phyloP scores from a whole-genome alignment of 2,113 vertebrate genomes.

The Xyrauchen texanus region DNA sequence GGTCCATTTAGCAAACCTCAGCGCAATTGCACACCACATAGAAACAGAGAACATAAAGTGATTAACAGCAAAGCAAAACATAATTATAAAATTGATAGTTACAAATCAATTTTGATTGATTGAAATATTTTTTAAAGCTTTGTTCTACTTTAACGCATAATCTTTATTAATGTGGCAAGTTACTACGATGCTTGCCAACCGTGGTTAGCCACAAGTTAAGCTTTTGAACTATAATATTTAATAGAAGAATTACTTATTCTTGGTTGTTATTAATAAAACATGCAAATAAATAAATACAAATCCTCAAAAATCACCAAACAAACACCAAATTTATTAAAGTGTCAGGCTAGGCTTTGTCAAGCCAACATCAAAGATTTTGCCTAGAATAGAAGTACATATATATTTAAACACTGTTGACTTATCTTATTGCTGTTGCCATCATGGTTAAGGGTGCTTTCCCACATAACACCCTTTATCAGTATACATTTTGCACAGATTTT shows the following conservation, averaged over 20 bases:
- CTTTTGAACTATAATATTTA: background rate
- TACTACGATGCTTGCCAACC: background rate
- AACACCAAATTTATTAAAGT: too few species aligned
- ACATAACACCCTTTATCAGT: too few species aligned
- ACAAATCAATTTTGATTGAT: background rate
- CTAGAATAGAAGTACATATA: too few species aligned
- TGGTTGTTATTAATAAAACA: too few species aligned
- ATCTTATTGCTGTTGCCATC: too few species aligned
- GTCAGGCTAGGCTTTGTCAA: too few species aligned
- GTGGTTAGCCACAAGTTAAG: background rate
- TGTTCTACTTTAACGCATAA: background rate
- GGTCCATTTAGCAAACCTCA: background rate
- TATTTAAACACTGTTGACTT: too few species aligned
- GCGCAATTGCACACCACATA: constrained; percentile 11
- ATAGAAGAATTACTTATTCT: background rate
- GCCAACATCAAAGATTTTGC: too few species aligned
- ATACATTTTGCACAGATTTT: too few species aligned
- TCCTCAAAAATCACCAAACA: too few species aligned
- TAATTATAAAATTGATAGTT: background rate
- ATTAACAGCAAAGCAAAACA: background rate
- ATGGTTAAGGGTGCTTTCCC: too few species aligned
- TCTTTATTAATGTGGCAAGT: background rate
- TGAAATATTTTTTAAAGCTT: background rate
- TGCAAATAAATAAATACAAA: too few species aligned
- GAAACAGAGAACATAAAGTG: background rate